Percentiles rank a stretch among this genome's conserved stretches.
These are phyloP conservation scores for Lithobates sylvaticus DNA, from an alignment of 2,797 vertebrate species.

Conservation along the genomic window DNA sequence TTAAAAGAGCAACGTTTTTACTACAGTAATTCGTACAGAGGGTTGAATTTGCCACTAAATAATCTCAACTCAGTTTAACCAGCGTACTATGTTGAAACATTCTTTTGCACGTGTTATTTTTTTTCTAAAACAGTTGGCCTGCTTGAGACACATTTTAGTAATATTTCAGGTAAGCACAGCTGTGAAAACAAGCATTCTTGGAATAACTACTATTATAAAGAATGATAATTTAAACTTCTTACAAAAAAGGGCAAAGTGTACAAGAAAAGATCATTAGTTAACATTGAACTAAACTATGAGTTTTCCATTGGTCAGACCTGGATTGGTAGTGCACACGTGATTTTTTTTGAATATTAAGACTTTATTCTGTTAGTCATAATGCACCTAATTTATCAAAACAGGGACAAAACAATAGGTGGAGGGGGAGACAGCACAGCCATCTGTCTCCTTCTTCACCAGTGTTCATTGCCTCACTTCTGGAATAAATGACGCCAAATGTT, in stretches of 20 bases:
- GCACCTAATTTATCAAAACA: too few relatives aligned
- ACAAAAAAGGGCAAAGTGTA: not conserved
- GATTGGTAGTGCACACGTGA: not conserved
- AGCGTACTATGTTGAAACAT: not conserved
- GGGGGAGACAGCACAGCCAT: too few relatives aligned
- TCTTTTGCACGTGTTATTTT: not conserved
- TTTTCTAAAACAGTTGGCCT: not conserved
- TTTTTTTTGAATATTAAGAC: not conserved
- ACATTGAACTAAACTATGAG: not conserved
- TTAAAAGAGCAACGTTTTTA: too few relatives aligned
- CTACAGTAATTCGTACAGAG: too few relatives aligned
- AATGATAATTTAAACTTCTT: not conserved
- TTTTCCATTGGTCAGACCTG: not conserved
- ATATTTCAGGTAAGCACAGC: slow-evolving; percentile 1
- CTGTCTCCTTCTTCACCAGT: too few relatives aligned
- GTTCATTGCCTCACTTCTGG: too few relatives aligned
- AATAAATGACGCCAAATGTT: too few relatives aligned
- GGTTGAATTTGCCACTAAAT: too few relatives aligned
- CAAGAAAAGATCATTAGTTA: not conserved
- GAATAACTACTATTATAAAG: slow-evolving; percentile 51
- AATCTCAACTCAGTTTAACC: not conserved
- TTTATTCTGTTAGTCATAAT: too few relatives aligned
- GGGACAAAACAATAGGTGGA: too few relatives aligned
- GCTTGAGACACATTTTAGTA: not conserved
- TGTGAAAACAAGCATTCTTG: slow-evolving; percentile 3